A percentile compares a stretch with the other conserved stretches of the same genome.
These are phyloP conservation scores for Monarcha castaneiventris DNA, from an alignment of 2,113 vertebrate species.

Conservation along the genomic window DNA sequence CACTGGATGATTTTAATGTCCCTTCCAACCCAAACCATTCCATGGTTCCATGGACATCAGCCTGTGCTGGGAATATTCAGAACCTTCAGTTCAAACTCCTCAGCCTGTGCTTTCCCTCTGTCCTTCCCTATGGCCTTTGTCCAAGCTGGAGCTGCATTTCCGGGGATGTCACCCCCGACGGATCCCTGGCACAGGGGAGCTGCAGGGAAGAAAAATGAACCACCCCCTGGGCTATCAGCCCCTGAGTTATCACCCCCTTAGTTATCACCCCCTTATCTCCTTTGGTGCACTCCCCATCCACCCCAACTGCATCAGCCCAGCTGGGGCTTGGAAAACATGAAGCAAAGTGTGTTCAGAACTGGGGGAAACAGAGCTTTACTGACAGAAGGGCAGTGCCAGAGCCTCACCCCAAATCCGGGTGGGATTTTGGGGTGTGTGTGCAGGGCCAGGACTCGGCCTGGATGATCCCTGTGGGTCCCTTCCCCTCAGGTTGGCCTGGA, in stretches of 20 bases:
- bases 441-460: background rate
- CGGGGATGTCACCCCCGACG: too few species aligned
- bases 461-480: background rate
- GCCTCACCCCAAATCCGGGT: background rate
- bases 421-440: background rate
- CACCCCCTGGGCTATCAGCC: too few species aligned
- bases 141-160: too few species aligned
- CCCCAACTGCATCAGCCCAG: background rate
- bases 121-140: background rate
- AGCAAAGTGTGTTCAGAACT: background rate
- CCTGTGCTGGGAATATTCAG: background rate
- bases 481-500: background rate
- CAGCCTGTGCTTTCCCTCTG: background rate
- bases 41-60: background rate
- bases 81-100: background rate
- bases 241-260: background rate
- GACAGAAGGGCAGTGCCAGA: background rate
- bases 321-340: background rate
- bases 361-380: background rate
- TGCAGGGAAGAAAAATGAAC: background rate
- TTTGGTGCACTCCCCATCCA: background rate
- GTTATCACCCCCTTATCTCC: background rate
- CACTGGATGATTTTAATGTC: background rate
- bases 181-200: background rate
- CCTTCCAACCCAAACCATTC: background rate